phyloP scores from a whole-genome alignment of 2,113 vertebrate genomes.

The Excalfactoria chinensis region DNA sequence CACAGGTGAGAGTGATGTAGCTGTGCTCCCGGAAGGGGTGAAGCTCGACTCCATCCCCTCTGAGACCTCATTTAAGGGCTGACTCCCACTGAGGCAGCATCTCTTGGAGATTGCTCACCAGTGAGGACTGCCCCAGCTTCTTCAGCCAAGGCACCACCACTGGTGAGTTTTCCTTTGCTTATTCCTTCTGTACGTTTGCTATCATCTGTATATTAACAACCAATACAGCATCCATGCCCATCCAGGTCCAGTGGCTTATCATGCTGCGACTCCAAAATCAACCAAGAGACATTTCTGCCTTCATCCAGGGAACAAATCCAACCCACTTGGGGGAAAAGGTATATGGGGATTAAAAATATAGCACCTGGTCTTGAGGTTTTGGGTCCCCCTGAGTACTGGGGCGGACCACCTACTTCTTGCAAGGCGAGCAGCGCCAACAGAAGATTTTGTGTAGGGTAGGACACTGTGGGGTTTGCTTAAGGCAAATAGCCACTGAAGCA shows the following conservation, averaged over 20 bases:
- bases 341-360: neutral
- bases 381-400: fast-evolving
- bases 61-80: too few relatives aligned
- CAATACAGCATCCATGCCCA: fast-evolving
- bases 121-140: too few relatives aligned
- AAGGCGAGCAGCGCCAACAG: neutral
- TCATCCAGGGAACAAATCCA: neutral
- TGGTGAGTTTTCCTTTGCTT: too few relatives aligned
- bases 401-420: neutral
- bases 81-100: too few relatives aligned
- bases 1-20: too few relatives aligned
- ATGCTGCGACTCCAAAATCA: neutral
- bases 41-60: too few relatives aligned
- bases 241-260: too few relatives aligned
- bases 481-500: neutral
- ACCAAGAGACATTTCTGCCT: neutral
- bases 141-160: too few relatives aligned
- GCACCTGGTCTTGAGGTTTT: neutral
- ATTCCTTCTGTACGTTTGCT: too few relatives aligned
- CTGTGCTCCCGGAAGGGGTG: too few relatives aligned
- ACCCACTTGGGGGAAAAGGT: neutral
- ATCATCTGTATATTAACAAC: too few relatives aligned
- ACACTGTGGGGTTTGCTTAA: neutral
- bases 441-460: neutral
- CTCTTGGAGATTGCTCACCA: too few relatives aligned